These are phyloP conservation scores for Stegodyphus dumicola DNA, from an alignment of 1,140 invertebrate genomes.

Conservation along the genomic window DNA sequence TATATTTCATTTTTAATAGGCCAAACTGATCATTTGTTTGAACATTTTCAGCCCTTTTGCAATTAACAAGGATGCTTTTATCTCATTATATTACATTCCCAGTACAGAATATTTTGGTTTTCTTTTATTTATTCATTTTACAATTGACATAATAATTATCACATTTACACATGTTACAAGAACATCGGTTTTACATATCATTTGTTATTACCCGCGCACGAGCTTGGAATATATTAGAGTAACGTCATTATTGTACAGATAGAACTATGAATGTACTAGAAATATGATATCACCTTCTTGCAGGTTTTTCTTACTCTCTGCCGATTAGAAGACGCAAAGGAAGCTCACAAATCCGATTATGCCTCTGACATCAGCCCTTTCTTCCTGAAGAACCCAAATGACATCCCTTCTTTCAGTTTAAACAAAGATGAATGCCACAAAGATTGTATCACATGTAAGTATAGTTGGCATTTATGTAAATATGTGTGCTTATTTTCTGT, in stretches of 20 bases:
- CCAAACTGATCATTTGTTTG: neutral
- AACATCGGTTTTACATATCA: too few species aligned
- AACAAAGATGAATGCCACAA: neutral
- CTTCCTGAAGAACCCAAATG: neutral
- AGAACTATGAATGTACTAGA: too few species aligned
- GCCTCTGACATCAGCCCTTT: conserved; percentile 16
- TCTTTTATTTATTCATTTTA: too few species aligned
- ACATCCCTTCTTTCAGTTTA: neutral
- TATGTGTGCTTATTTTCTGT: too few species aligned
- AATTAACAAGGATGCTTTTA: too few species aligned
- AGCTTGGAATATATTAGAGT: too few species aligned
- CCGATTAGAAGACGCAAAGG: conserved; percentile 60
- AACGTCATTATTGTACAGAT: too few species aligned
- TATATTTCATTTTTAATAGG: neutral
- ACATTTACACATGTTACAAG: too few species aligned
- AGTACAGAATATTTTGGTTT: too few species aligned
- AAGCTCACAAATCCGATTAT: conserved; percentile 40
- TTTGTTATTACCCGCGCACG: too few species aligned
- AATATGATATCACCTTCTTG: neutral
- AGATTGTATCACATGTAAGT: neutral
- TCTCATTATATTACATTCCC: too few species aligned
- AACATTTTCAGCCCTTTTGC: neutral
- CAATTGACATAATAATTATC: too few species aligned
- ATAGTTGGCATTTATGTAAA: neutral
- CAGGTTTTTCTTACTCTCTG: conserved; percentile 64